Evolutionary conservation across 2,113 vertebrate genomes (phyloP).

Genomic region (Passer domesticus): DNA sequence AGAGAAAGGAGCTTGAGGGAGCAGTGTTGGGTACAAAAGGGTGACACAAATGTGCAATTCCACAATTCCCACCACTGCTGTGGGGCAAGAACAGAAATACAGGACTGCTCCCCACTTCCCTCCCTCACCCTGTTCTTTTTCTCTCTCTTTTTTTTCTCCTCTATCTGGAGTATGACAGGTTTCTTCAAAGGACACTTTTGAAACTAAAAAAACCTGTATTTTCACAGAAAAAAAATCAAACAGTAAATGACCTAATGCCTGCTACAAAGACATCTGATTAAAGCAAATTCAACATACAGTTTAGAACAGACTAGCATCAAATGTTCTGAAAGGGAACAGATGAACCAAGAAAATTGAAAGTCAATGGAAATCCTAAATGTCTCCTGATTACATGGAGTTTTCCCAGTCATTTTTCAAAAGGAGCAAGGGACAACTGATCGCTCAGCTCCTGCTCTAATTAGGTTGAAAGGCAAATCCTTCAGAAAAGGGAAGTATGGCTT

Average conservation of each 20-base stretch:
- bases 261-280: slow-evolving; percentile 56
- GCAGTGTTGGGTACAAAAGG: neutral
- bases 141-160: neutral
- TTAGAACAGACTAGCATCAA: slow-evolving; percentile 52
- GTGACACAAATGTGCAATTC: neutral
- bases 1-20: neutral
- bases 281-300: slow-evolving; percentile 44
- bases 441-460: slow-evolving; percentile 6
- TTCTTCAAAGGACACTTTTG: slow-evolving; percentile 31
- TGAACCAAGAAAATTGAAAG: slow-evolving; percentile 53
- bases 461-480: neutral
- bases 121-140: neutral
- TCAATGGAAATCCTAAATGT: slow-evolving; percentile 56
- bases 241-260: slow-evolving; percentile 48
- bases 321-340: slow-evolving; percentile 34
- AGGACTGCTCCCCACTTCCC: neutral
- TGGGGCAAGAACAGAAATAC: neutral
- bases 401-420: slow-evolving; percentile 29
- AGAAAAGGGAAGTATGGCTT: neutral
- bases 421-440: neutral
- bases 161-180: neutral
- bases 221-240: slow-evolving; percentile 36
- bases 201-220: slow-evolving; percentile 44
- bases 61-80: fast-evolving
- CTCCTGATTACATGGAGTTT: slow-evolving; percentile 30